These are phyloP conservation scores for Zeuzera pyrina DNA, from an alignment of 2,888 invertebrate species.

Conservation along the genomic window DNA sequence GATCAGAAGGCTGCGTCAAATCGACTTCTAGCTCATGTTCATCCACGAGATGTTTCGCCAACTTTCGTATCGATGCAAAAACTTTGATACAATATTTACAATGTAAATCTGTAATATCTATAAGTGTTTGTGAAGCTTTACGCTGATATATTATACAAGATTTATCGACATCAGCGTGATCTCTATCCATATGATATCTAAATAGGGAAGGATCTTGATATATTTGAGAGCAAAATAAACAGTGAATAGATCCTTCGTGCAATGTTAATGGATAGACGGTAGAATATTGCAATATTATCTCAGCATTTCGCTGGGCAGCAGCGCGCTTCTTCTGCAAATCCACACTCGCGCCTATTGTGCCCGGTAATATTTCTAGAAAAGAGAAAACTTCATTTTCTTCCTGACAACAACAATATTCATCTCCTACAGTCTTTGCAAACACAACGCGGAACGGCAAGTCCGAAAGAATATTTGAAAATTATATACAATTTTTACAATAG, in stretches of 20 bases:
- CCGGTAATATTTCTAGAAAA: background rate
- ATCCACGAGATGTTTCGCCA: constrained; percentile 7
- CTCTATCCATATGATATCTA: constrained; percentile 13
- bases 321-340: constrained; percentile 8
- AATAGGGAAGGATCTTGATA: constrained; percentile 13
- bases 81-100: too few relatives aligned
- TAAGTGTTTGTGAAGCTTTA: too few relatives aligned
- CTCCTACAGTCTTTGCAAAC: too few relatives aligned
- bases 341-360: background rate
- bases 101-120: too few relatives aligned
- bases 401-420: too few relatives aligned
- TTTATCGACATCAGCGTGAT: too few relatives aligned
- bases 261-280: constrained; percentile 16
- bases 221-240: constrained; percentile 12
- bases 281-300: constrained; percentile 13
- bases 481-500: too few relatives aligned
- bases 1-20: constrained; percentile 5
- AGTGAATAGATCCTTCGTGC: constrained; percentile 5
- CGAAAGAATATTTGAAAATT: too few relatives aligned
- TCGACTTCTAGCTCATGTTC: constrained; percentile 23
- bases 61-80: too few relatives aligned
- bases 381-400: background rate
- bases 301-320: constrained; percentile 11
- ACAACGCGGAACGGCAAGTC: too few relatives aligned
- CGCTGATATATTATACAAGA: too few relatives aligned